Evolutionary conservation across 2,113 vertebrate genomes (phyloP).

Genomic region (Aspidoscelis tigris): DNA sequence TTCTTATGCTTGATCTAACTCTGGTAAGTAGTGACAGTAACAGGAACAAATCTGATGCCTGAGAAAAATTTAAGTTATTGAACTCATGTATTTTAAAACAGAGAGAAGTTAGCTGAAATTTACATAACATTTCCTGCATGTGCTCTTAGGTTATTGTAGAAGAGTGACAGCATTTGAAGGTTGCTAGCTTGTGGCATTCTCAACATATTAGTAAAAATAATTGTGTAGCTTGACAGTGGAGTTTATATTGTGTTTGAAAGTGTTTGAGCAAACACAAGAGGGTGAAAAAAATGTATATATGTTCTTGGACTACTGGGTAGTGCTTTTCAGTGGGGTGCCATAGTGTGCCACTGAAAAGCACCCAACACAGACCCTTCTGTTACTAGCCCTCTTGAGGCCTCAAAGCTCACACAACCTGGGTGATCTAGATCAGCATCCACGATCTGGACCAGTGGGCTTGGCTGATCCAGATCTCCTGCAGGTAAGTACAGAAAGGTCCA

Average conservation of each 20-base stretch:
- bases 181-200: conserved; percentile 65
- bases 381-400: too few relatives aligned
- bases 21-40: conserved; percentile 51
- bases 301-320: too few relatives aligned
- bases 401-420: too few relatives aligned
- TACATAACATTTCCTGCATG: conserved; percentile 62
- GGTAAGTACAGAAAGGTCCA: too few relatives aligned
- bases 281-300: conserved; percentile 65
- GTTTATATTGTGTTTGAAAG: conserved; percentile 72
- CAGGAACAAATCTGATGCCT: conserved; percentile 60
- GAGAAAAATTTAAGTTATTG: conserved; percentile 62
- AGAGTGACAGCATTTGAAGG: conserved; percentile 58
- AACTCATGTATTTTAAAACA: conserved; percentile 56
- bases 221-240: conserved; percentile 65
- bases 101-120: conserved; percentile 65
- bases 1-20: not conserved
- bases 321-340: conserved; percentile 14
- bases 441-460: too few relatives aligned
- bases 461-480: too few relatives aligned
- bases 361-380: too few relatives aligned
- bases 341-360: not conserved
- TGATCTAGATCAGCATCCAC: too few relatives aligned
- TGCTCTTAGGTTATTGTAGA: conserved; percentile 63
- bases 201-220: conserved; percentile 71
- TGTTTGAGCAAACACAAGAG: conserved; percentile 69